A percentile compares a stretch with the other conserved stretches of the same genome.
These are phyloP conservation scores for Thomomys bottae DNA, from an alignment of 2,113 vertebrate species.

Conservation along the genomic window DNA sequence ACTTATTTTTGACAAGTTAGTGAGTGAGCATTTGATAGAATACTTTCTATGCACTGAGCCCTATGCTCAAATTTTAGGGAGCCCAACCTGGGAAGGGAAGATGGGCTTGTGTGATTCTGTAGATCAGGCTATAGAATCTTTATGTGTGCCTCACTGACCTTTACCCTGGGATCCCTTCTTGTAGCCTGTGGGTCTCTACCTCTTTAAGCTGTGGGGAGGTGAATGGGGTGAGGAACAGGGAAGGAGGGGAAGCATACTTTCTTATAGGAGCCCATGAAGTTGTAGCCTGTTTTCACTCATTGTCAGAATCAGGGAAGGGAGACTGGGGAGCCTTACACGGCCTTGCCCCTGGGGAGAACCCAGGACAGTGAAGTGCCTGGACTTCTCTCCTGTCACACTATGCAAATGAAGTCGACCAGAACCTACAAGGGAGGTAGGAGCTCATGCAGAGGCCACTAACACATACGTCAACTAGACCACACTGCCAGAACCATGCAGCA, in stretches of 20 bases:
- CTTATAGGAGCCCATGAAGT: neutral
- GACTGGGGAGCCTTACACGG: neutral
- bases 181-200: neutral
- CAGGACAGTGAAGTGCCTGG: neutral
- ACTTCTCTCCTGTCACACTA: neutral
- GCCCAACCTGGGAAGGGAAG: neutral
- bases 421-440: neutral
- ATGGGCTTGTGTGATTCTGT: too few species aligned
- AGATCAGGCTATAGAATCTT: neutral
- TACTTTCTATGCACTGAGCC: neutral
- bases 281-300: neutral
- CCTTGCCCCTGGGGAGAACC: neutral
- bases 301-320: neutral
- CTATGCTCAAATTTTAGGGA: neutral
- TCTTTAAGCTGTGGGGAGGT: neutral
- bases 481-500: conserved; percentile 62
- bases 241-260: neutral
- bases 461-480: conserved; percentile 40
- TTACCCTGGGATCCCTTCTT: neutral
- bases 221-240: too few species aligned
- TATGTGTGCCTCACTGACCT: neutral
- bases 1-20: neutral
- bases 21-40: neutral
- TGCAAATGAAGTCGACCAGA: neutral
- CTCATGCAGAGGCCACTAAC: conserved; percentile 71